Base-by-base conservation (phyloP, 2,888 invertebrate species). In the Silvanus unidentatus region DNA sequence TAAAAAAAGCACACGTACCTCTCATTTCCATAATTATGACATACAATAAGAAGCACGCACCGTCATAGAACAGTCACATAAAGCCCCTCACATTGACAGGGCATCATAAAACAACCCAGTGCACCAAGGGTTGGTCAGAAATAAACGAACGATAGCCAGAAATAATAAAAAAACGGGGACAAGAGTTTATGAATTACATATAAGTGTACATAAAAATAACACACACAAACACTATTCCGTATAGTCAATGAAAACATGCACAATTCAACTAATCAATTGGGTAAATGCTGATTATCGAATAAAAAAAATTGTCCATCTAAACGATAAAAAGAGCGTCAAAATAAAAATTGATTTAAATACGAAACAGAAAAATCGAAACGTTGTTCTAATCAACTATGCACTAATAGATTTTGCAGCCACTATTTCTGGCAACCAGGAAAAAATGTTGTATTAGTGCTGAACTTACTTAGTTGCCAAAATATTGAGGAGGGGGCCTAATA, bases 391-490 rank as follows among this genome's bases (percentile, higher is more conserved):
- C 37, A 37, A 49, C 49, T 15, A 47, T 59, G 59, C 58, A 55
- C 58, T 58, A 58, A 9, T 4, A 9, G 57, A 59, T 66, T 66
- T 64, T 62, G 66, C 68, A 64, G 65, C 63, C 65, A 64, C 68
- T 69, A 69, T 67, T 69, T 69, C 69, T 65, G 68, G 66, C 64
- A 69, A 70, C 68, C 69, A 69, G 69, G 70, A 70, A 71, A 70
- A 69, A 69, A 68, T 67, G 63, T 63, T 58, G 4, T 3, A 22
- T 5, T 22, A 22, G 57, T 57, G 60, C 55, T 58, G 60, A 62
- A 60, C 59, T 62, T 61, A 60, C 67, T n/a, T 64, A 65, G 61
- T 68, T 67, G 68, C 69, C 68, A 66, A 69, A 69, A 15, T 37
- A 57, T 55, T 63, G 54, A 57, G 57, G 55, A 62, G 65, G 42